phyloP scores from a whole-genome alignment of 1,140 invertebrate genomes.

The Whitmania pigra region DNA sequence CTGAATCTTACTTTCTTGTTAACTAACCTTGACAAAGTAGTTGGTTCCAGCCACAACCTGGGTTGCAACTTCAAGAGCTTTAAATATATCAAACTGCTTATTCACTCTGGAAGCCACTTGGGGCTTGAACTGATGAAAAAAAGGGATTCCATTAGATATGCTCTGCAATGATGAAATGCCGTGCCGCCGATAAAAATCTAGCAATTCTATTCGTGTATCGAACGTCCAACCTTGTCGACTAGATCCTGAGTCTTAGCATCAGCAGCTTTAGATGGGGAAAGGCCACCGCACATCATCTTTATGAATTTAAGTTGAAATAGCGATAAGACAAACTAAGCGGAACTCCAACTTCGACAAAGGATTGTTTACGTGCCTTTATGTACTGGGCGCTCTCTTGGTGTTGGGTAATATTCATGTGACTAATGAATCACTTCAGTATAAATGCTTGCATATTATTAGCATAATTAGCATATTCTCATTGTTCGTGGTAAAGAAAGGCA shows the following conservation, averaged over 20 bases:
- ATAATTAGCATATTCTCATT: too few species aligned
- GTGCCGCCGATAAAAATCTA: too few species aligned
- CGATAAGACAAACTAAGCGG: too few species aligned
- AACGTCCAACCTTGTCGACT: not conserved
- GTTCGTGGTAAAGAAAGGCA: too few species aligned
- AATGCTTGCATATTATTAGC: too few species aligned
- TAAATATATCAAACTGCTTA: slow-evolving; percentile 13
- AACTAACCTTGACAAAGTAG: slow-evolving; percentile 18
- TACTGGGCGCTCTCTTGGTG: too few species aligned
- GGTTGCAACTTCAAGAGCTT: slow-evolving; percentile 1
- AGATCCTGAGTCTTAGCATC: slow-evolving; percentile 9
- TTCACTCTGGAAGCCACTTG: slow-evolving; percentile 8
- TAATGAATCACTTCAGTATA: too few species aligned
- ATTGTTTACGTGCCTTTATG: too few species aligned
- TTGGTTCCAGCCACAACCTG: slow-evolving; percentile 18
- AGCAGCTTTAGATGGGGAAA: not conserved
- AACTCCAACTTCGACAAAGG: too few species aligned
- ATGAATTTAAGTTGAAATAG: not conserved
- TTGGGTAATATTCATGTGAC: too few species aligned
- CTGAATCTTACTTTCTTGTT: too few species aligned
- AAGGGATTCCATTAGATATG: not conserved
- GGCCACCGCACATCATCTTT: slow-evolving; percentile 16
- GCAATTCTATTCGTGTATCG: not conserved
- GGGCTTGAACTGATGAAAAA: slow-evolving; percentile 14
- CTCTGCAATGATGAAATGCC: too few species aligned